Percentiles rank a stretch among this genome's conserved stretches.
Evolutionary conservation across 2,113 vertebrate genomes (phyloP).

Genomic region (Gila orcuttii): DNA sequence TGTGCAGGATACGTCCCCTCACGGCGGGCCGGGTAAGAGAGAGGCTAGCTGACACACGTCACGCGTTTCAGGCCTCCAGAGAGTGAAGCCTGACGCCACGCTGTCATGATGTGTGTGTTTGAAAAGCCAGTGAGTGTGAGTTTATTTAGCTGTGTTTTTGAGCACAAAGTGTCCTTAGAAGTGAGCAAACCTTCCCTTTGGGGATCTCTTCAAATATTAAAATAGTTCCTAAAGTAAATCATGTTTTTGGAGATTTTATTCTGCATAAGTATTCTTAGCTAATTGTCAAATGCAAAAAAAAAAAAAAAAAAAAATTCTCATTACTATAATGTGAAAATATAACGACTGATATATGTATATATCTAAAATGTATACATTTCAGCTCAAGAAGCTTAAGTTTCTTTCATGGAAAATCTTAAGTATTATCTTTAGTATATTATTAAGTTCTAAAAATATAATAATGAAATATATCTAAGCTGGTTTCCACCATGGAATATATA

Average conservation of each 20-base stretch:
- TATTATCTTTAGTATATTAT: no score
- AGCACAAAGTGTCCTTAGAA: neutral
- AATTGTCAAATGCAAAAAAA: neutral
- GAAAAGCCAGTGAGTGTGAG: neutral
- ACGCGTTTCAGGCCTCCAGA: conserved; percentile 18
- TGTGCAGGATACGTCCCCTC: conserved; percentile 7
- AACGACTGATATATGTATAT: no score
- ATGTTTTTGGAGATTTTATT: neutral
- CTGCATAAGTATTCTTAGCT: neutral
- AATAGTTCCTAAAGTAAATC: neutral
- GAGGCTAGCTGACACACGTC: conserved; percentile 6
- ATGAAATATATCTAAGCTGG: no score
- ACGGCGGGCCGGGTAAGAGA: neutral
- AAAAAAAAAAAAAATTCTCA: neutral
- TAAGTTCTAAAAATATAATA: no score
- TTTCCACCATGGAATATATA: no score
- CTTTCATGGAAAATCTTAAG: no score
- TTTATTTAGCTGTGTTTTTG: neutral
- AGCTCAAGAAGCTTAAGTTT: no score
- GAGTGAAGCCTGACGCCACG: conserved; percentile 3
- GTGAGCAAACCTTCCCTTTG: neutral
- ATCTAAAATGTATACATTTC: neutral
- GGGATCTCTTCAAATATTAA: neutral
- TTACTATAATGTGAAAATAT: neutral
- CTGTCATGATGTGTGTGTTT: conserved; percentile 21